These are phyloP conservation scores for Isaurus tuberculatus DNA, from an alignment of 92 coral and sea anemone genomes.

Conservation along the genomic window DNA sequence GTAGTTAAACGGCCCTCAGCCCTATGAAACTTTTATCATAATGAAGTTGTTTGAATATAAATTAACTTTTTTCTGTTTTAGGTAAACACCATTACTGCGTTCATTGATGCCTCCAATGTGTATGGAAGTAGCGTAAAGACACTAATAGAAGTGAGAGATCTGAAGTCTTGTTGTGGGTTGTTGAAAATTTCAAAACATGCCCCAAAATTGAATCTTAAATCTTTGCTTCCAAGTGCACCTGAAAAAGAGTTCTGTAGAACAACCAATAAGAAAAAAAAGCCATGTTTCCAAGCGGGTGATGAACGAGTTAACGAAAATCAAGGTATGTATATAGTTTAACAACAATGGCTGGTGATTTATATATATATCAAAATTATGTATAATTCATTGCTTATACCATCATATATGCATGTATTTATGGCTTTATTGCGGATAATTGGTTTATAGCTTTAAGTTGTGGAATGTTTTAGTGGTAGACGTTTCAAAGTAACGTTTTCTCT, in stretches of 20 bases:
- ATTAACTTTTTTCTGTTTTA: not conserved
- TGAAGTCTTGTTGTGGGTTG: constrained; percentile 25
- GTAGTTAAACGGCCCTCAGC: too few species aligned
- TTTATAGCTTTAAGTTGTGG: too few species aligned
- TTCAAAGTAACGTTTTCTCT: too few species aligned
- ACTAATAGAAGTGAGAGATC: constrained; percentile 35
- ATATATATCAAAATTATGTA: too few species aligned
- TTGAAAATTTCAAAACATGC: not conserved
- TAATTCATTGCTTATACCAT: too few species aligned
- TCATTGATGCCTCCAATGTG: constrained; percentile 68
- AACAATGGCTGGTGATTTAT: too few species aligned
- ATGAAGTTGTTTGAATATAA: too few species aligned
- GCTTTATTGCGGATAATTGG: too few species aligned
- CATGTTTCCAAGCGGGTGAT: constrained; percentile 72
- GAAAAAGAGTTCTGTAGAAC: not conserved
- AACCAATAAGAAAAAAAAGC: constrained; percentile 2
- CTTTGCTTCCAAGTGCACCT: constrained; percentile 30
- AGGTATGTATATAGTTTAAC: constrained; percentile 15
- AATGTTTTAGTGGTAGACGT: too few species aligned
- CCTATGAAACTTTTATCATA: not conserved
- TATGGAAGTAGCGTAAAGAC: constrained; percentile 52
- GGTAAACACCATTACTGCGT: constrained; percentile 52
- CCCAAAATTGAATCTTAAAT: not conserved
- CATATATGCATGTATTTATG: too few species aligned
- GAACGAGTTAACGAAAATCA: constrained; percentile 63